Base-by-base conservation (phyloP, 2,888 invertebrate genomes). In the Hypercompe scribonia region DNA sequence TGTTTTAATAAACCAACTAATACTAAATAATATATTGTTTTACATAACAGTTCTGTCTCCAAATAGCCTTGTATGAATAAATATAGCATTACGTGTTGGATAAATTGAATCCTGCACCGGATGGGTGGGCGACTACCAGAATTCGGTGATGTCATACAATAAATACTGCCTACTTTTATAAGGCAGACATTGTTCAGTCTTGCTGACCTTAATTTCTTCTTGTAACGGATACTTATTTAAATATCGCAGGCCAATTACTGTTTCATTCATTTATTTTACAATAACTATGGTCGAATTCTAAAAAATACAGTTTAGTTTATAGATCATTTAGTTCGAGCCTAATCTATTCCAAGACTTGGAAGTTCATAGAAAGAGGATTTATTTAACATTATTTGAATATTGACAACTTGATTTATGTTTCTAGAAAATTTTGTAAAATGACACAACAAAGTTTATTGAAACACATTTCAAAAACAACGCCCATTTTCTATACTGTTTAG, bases 81-180 rank as follows among this genome's bases (percentile, higher is more conserved):
- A 74, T 68, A 68, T 65, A 42, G 24, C 63, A 61, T 83, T 76
- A 80, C 75, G 75, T 68, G 84, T 70, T 81, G n/a, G 66, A 71
- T 79, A 76, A 77, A 81, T 71, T 64, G 70, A 63, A 76, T 80
- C 74, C 64, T 78, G 72, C 42, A 58, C 58, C 75, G 69, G 74
- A 76, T 75, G 73, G 79, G 83, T 84, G 83, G 84, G 83, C 84
- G 83, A 79, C 76, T 73, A 76, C 75, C 83, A 78, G 84, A 76
- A 81, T 42, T 70, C 70, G 68, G 68, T 83, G 83, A 83, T 84
- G 77, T 83, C 83, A 83, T 75, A 66, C 39, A 39, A 28, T 64
- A 54, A 80, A 73, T 72, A 73, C 70, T 68, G 73, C 65, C 72
- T 83, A 67, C 65, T 72, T 70, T 76, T 78, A 76, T 75, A 77